Percentiles rank a stretch among this genome's conserved stretches.
Conservation (phyloP, 2,888 invertebrate species). For the Callyntrura guangdongensis region DNA sequence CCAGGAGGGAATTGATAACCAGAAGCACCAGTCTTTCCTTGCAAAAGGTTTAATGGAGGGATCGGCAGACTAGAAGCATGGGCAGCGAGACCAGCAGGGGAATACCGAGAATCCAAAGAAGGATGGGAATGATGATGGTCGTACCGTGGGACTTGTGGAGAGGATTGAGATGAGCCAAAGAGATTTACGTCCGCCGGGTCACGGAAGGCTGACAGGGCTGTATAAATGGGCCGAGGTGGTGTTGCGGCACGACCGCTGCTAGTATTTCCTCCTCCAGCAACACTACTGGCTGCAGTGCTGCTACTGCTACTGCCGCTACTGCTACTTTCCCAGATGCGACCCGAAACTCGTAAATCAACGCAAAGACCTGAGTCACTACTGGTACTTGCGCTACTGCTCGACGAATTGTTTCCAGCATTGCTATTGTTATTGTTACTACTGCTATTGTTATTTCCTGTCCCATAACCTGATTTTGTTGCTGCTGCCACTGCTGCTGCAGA, state of each 20-base stretch:
- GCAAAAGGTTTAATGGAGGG: constrained; percentile 70
- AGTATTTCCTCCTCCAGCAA: constrained; percentile 64
- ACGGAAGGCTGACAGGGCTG: constrained; percentile 85
- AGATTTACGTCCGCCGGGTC: constrained; percentile 85
- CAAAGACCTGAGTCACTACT: constrained; percentile 82
- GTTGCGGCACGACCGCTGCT: constrained; percentile 81
- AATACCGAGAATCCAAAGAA: constrained; percentile 69
- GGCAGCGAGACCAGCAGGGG: constrained; percentile 57
- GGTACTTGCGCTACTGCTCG: constrained; percentile 53
- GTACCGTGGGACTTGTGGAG: constrained; percentile 81
- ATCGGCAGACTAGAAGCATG: constrained; percentile 59
- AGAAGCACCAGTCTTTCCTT: constrained; percentile 73
- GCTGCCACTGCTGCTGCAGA: constrained; percentile 58
- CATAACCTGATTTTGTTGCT: constrained; percentile 74
- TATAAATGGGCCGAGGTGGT: constrained; percentile 84
- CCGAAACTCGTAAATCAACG: constrained; percentile 85
- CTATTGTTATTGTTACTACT: constrained; percentile 71
- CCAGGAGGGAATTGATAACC: constrained; percentile 75
- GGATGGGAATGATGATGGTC: constrained; percentile 78
- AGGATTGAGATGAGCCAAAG: constrained; percentile 83
- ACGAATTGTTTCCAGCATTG: constrained; percentile 69
- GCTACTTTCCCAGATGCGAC: constrained; percentile 84
- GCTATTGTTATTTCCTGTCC: constrained; percentile 65
- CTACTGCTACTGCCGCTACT: constrained; percentile 59
- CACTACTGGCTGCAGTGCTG: constrained; percentile 57